Evolutionary conservation across 2,888 invertebrate species (phyloP).

Genomic region (Catocala nupta): DNA sequence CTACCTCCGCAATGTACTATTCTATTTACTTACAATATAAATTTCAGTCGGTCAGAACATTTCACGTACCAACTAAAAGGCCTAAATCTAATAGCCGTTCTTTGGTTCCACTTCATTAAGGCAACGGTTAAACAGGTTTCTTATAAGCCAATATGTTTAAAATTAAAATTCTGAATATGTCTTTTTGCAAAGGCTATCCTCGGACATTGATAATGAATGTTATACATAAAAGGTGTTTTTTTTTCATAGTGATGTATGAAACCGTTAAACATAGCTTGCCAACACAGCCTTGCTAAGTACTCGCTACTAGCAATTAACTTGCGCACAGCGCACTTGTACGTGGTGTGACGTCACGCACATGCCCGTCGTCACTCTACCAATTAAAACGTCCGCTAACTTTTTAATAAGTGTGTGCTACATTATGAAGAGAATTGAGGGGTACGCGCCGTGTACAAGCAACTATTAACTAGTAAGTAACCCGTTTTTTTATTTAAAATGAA

Average conservation of each 20-base stretch:
- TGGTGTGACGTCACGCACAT: conserved; percentile 25
- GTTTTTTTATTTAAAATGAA: background rate
- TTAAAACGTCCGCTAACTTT: conserved; percentile 35
- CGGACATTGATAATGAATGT: too few species aligned
- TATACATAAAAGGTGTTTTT: background rate
- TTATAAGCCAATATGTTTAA: too few species aligned
- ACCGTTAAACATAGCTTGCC: conserved; percentile 21
- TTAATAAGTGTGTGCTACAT: conserved; percentile 31
- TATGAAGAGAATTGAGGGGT: conserved; percentile 5
- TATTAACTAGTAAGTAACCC: background rate
- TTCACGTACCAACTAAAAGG: too few species aligned
- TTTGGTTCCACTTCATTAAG: too few species aligned
- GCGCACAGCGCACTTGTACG: conserved; percentile 26
- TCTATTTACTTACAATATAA: too few species aligned
- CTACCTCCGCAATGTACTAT: too few species aligned
- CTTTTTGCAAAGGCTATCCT: too few species aligned
- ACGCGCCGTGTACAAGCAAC: conserved; percentile 2
- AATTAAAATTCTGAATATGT: too few species aligned
- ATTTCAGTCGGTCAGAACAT: too few species aligned
- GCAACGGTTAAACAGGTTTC: too few species aligned
- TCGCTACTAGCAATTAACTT: conserved; percentile 29
- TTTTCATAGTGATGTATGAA: conserved; percentile 23
- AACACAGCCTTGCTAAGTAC: conserved; percentile 19
- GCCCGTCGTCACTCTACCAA: conserved; percentile 22
- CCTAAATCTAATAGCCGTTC: too few species aligned